These are phyloP conservation scores for Drosophila insularis DNA, from an alignment of 1,140 invertebrate species.

Conservation along the genomic window DNA sequence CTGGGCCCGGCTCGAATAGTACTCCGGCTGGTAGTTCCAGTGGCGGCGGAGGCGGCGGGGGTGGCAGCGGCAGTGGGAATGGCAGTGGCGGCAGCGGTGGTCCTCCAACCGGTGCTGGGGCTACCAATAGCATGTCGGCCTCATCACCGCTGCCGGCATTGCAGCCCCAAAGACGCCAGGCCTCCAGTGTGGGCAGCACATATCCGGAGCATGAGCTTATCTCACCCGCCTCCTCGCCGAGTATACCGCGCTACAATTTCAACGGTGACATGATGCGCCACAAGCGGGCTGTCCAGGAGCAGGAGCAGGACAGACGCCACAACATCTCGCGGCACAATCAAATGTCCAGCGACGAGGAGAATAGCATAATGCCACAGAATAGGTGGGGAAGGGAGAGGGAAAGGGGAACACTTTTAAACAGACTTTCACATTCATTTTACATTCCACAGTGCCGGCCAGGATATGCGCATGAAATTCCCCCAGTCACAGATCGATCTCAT, in stretches of 20 bases:
- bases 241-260: conserved; percentile 81
- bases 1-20: conserved; percentile 61
- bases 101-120: conserved; percentile 10
- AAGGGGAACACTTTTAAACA: no score
- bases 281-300: conserved; percentile 73
- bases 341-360: conserved; percentile 82
- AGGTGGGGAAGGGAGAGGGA: conserved; percentile 48
- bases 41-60: conserved; percentile 59
- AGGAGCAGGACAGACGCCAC: conserved; percentile 69
- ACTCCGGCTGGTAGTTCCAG: conserved; percentile 74
- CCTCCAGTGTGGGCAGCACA: conserved; percentile 77
- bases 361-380: conserved; percentile 82
- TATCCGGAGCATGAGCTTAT: conserved; percentile 82
- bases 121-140: conserved; percentile 73
- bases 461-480: conserved; percentile 82
- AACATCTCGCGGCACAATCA: conserved; percentile 75
- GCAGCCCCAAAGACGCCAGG: conserved; percentile 72
- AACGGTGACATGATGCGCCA: conserved; percentile 79
- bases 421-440: not conserved
- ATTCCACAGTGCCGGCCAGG: conserved; percentile 62
- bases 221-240: conserved; percentile 81
- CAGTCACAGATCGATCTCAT: conserved; percentile 82
- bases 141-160: conserved; percentile 75
- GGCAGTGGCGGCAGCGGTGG: conserved; percentile 24
- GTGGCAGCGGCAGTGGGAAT: conserved; percentile 14